Percentiles rank a stretch among this genome's conserved stretches.
Evolutionary conservation across 2,888 invertebrate species (phyloP).

Genomic region (Atrina japonica): DNA sequence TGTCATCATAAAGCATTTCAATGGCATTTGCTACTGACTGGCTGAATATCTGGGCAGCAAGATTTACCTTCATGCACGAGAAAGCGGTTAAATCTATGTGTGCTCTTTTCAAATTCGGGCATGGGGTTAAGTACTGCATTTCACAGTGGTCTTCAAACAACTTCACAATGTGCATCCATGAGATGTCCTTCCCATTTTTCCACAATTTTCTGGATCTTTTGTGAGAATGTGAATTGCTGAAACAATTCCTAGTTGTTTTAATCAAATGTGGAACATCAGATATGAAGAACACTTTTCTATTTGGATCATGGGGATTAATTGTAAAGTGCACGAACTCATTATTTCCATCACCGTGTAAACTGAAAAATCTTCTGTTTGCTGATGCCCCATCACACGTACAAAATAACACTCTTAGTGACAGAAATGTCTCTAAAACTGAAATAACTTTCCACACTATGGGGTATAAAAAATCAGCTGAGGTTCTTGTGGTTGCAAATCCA

Average conservation of each 20-base stretch:
- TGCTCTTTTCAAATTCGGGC: conserved; percentile 38
- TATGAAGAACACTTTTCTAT: conserved; percentile 39
- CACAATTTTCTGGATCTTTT: conserved; percentile 34
- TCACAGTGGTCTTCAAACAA: conserved; percentile 45
- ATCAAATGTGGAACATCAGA: conserved; percentile 44
- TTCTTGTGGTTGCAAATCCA: conserved; percentile 45
- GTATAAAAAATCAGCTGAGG: conserved; percentile 49
- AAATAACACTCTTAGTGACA: conserved; percentile 35
- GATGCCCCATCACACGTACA: conserved; percentile 53
- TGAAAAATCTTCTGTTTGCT: conserved; percentile 48
- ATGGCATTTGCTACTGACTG: conserved; percentile 40
- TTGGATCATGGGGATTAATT: conserved; percentile 22
- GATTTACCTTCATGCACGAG: conserved; percentile 34
- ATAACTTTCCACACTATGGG: conserved; percentile 52
- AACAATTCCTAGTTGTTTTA: conserved; percentile 45
- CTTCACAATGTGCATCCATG: conserved; percentile 34
- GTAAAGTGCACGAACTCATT: conserved; percentile 18
- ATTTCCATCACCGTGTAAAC: conserved; percentile 23
- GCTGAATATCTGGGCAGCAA: conserved; percentile 41
- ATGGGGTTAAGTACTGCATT: conserved; percentile 23
- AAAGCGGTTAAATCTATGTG: conserved; percentile 36
- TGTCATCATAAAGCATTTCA: conserved; percentile 17
- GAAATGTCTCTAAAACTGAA: conserved; percentile 36
- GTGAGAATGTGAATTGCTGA: conserved; percentile 29
- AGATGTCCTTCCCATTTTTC: conserved; percentile 41